Evolutionary conservation across 1,140 invertebrate genomes (phyloP), one percentile per base, ranked within the genome.

Genomic region (Frieseomelitta varia): DNA sequence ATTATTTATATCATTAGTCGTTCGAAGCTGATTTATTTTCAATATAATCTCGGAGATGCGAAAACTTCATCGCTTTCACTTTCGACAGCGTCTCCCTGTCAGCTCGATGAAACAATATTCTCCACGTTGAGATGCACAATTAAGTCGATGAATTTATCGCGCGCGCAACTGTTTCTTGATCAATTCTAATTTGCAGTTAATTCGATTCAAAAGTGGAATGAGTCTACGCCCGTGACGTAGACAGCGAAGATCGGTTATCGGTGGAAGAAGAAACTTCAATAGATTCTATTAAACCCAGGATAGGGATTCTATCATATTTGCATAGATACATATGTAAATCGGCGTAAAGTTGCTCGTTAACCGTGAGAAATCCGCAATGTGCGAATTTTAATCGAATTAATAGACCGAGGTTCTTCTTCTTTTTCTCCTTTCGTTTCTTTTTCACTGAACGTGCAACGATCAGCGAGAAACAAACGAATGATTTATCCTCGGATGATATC

Each of bases 401-500:
- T 81, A 75, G 67, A 68, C 67, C 56, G 21, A 21, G 19, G 30
- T 30, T 24, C 15, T 47, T 47, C 39, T 47, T 17, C 17, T 55
- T 55, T 0, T 55, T 17, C 6, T 55, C 0, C 17, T 47, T 10
- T 47, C 39, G 4, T 47, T 47, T 47, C 24, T 61, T 63, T 71
- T 73, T 63, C 19, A 30, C 21, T 1, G 24, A 47, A 2, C 17
- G 24, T 4, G 14, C 39, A n/a, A 17, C 27, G n/a, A 21, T 78
- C 51, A 39, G 24, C 24, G 34, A 47, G 39, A 30, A 58, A 51
- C 55, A 80, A 80, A 58, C 30, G 68, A 80, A 80, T 80, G 78
- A 80, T 80, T 72, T 61, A 81, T 81, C 34, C 56, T 73, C 55
- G 79, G 39, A 81, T 81, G 39, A 47, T 51, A 81, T 73, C 79